These are phyloP conservation scores for Sebastolobus altivelis DNA, from an alignment of 2,797 vertebrate genomes.

Conservation along the genomic window DNA sequence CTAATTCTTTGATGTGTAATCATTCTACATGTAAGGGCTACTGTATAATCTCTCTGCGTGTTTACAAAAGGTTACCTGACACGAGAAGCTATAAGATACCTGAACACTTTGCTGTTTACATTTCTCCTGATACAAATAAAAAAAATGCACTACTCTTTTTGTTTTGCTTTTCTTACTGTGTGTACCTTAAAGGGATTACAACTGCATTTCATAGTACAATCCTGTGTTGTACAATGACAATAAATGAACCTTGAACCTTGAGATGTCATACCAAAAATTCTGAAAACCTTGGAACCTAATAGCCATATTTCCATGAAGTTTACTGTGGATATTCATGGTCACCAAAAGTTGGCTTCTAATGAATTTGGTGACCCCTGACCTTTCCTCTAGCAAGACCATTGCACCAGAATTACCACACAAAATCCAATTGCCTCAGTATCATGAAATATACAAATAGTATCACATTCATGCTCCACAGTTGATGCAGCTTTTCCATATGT, in stretches of 20 bases:
- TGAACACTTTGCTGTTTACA: not conserved
- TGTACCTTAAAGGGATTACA: not conserved
- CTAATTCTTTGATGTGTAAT: not conserved
- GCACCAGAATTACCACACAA: not conserved
- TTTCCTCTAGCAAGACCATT: not conserved
- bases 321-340: not conserved
- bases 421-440: not conserved
- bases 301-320: not conserved
- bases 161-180: not conserved
- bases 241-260: not conserved
- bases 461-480: not conserved
- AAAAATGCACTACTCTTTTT: not conserved
- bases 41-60: not conserved
- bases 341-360: not conserved
- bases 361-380: not conserved
- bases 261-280: not conserved
- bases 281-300: not conserved
- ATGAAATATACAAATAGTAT: not conserved
- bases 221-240: not conserved
- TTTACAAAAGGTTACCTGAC: not conserved
- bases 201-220: not conserved
- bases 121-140: too few species aligned
- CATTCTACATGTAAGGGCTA: not conserved
- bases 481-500: not conserved
- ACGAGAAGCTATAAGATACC: not conserved